Evolutionary conservation across 2,113 vertebrate species (phyloP).

Genomic region (Tonatia bakeri): DNA sequence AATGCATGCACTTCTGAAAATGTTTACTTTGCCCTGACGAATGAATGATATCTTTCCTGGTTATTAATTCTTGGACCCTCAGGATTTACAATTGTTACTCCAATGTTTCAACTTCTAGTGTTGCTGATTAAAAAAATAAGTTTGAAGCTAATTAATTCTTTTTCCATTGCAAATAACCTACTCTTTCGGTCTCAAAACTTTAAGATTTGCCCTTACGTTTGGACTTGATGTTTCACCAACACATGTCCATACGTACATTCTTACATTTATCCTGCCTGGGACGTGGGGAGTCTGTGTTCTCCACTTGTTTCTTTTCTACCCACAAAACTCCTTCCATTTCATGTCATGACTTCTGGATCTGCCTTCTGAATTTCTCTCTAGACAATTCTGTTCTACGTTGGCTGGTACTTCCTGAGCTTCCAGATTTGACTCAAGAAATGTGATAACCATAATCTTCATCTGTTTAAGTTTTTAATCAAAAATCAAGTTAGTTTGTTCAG

Average conservation of each 20-base stretch:
- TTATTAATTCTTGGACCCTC: constrained; percentile 45
- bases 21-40: constrained; percentile 48
- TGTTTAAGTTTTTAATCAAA: background rate
- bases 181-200: background rate
- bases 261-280: background rate
- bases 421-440: constrained; percentile 4
- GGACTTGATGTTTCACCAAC: background rate
- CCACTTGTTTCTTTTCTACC: background rate
- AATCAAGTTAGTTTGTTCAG: background rate
- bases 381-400: background rate
- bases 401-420: constrained; percentile 5
- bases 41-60: constrained; percentile 33
- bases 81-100: constrained; percentile 30
- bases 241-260: background rate
- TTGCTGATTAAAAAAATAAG: background rate
- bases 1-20: constrained; percentile 35
- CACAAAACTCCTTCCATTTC: background rate
- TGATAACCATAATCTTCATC: background rate
- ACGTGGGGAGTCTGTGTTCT: background rate
- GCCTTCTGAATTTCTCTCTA: background rate
- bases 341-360: background rate
- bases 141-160: constrained; percentile 27
- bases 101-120: background rate
- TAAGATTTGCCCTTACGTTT: background rate
- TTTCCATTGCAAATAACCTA: background rate